Base-by-base conservation (phyloP, 2,797 vertebrate species). In the Syngnathus acus region DNA sequence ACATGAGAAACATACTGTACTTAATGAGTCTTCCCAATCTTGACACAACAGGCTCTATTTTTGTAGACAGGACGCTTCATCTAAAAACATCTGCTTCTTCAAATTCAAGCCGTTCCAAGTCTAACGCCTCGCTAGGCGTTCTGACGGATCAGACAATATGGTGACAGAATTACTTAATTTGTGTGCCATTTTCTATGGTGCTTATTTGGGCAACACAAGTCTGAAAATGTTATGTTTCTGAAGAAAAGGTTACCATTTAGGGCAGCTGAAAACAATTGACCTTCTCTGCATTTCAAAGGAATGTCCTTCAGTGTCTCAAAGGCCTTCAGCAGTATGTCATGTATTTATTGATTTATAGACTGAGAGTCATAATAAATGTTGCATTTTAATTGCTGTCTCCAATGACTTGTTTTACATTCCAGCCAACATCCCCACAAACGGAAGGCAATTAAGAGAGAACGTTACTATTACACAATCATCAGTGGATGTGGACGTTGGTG, bases 311-410 rank as follows among this genome's bases (percentile, higher is more conserved):
- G 26, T 17, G n/a, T n/a, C 71, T 71, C 47, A 3, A 39, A 63
- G 50, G 62, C 26, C 16, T 23, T 37, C 58, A 53, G 42, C 53
- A 60, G 9, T 26, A 65, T 10, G 10, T 21, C 21, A 5, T 72
- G 59, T 62, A 57, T 59, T 67, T 69, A 65, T 77, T 68, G 68
- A 72, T 71, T 65, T 61, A 48, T 71, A n/a, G 9, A 1, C 72
- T 62, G 73, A 39, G 43, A 72, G 65, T 68, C 26, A 50, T 61
- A 37, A 61, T 47, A 50, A 13, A 67, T 72, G 54, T 39, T 57
- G 40, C 14, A 45, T 57, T 76, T 68, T 59, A 58, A 57, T 69
- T 67, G n/a, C 32, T 26, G 26, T 54, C 54, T 65, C 64, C 7
- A 55, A 60, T 38, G 21, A 60, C 58, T 50, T 19, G 62, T 37